Percentiles rank a stretch among this genome's conserved stretches.
phyloP scores from a whole-genome alignment of 1,140 invertebrate genomes.

The Sitodiplosis mosellana region DNA sequence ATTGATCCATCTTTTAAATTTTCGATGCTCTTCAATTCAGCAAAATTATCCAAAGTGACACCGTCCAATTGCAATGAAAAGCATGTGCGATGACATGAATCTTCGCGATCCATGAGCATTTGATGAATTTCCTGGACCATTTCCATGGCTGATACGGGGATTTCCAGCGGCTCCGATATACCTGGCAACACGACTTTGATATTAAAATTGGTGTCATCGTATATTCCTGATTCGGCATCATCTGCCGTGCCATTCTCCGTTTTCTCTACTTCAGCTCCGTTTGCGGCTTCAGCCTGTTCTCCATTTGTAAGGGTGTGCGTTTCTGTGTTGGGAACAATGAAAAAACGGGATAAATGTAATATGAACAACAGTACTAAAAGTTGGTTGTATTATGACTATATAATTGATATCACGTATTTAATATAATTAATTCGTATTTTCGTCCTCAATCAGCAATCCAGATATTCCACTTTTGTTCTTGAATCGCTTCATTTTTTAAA shows the following conservation, averaged over 20 bases:
- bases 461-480: too few relatives aligned
- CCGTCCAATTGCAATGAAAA: constrained; percentile 92
- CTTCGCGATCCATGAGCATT: constrained; percentile 91
- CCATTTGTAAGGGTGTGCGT: too few relatives aligned
- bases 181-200: constrained; percentile 82
- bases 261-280: too few relatives aligned
- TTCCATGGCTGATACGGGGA: constrained; percentile 94
- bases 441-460: too few relatives aligned
- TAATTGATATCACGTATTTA: too few relatives aligned
- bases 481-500: too few relatives aligned
- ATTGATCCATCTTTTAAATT: constrained; percentile 86
- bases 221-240: constrained; percentile 59
- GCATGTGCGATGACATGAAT: constrained; percentile 94
- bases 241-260: constrained; percentile 12
- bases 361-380: too few relatives aligned
- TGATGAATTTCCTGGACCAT: constrained; percentile 98
- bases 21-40: constrained; percentile 91
- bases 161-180: constrained; percentile 65
- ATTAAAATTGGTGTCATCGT: constrained; percentile 85
- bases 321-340: too few relatives aligned
- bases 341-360: too few relatives aligned
- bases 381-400: too few relatives aligned
- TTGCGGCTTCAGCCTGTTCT: too few relatives aligned
- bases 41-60: constrained; percentile 89
- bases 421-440: too few relatives aligned